Base-by-base conservation (phyloP, 2,797 vertebrate genomes). In the Mus caroli region DNA sequence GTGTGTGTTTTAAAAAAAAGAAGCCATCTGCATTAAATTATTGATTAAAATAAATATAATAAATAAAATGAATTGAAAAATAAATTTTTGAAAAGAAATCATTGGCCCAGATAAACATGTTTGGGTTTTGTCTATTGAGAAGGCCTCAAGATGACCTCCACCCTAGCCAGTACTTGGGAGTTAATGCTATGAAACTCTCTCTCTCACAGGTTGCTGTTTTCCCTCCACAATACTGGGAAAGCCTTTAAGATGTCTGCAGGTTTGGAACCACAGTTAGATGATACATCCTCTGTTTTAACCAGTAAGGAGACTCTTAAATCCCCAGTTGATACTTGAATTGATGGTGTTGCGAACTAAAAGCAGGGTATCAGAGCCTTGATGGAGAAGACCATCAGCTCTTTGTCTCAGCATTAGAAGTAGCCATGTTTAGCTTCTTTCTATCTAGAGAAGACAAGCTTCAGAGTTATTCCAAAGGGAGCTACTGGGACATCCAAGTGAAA, bases 61-160 rank as follows among this genome's bases (percentile, higher is more conserved):
- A 50, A 50, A 50, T 50, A 50, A 50, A 50, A 50, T 50, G 50
- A 11, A 50, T 50, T 50, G 9, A 50, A 64, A 62, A 62, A 62
- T 28, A 62, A 62, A 62, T 62, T 62, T 11, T 26, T 62, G 8
- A 31, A 64, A 64, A 62, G 13, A 83, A 88, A 50, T 69, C 71
- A 40, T 12, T 73, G 93, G 80, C 86, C 94, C 58, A 84, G n/a
- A 90, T n/a, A 69, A 86, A 90, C 14, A 24, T 77, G 34, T 86
- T 83, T 76, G 83, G 50, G 52, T 86, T 91, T 92, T 94, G 75
- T 76, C 89, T 73, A 54, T 75, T 73, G 22, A 13, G 4, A 26
- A 54, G 20, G 20, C 10, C 76, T 6, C 26, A 54, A 19, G 31
- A n/a, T 50, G 26, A 6, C 15, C 40, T 31, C 86, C 1, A 52